Percentiles rank a stretch among this genome's conserved stretches.
Conservation (phyloP, 2,888 invertebrate genomes). For the Hirtodrosophila confusa region DNA sequence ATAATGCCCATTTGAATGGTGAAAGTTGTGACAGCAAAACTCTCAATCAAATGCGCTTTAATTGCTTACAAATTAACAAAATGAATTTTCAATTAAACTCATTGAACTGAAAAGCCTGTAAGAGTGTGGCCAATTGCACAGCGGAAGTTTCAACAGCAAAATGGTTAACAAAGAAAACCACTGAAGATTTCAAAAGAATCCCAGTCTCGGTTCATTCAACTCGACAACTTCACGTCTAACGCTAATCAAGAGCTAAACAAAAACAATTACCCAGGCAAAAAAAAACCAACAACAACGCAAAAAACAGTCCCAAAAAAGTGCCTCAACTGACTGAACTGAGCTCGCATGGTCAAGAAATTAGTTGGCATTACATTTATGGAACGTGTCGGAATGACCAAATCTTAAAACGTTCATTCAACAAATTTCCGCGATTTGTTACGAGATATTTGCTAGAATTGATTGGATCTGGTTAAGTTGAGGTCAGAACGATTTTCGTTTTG, state of each 20-base stretch:
- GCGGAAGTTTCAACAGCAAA: constrained; percentile 55
- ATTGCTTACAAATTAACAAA: constrained; percentile 64
- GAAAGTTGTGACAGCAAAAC: constrained; percentile 52
- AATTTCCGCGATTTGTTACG: constrained; percentile 38
- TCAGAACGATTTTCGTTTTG: constrained; percentile 17
- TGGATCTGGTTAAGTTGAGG: constrained; percentile 29
- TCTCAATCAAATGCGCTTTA: constrained; percentile 56
- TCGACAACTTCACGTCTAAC: constrained; percentile 20
- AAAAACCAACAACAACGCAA: not conserved
- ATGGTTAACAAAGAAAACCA: constrained; percentile 33
- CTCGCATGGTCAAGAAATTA: constrained; percentile 40
- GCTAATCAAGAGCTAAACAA: constrained; percentile 50
- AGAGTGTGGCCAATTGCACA: constrained; percentile 57
- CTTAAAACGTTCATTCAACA: constrained; percentile 23
- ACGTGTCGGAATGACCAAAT: constrained; percentile 38
- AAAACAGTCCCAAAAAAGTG: not conserved
- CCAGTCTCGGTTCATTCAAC: constrained; percentile 51
- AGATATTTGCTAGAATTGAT: constrained; percentile 40
- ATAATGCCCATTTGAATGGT: constrained; percentile 42
- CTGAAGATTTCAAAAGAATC: constrained; percentile 59
- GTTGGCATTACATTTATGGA: constrained; percentile 44
- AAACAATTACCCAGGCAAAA: constrained; percentile 44
- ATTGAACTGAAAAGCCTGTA: constrained; percentile 38
- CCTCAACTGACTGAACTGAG: constrained; percentile 10
- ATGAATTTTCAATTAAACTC: constrained; percentile 57